Percentiles rank a stretch among this genome's conserved stretches.
Evolutionary conservation across 2,113 vertebrate genomes (phyloP).

Genomic region (Plectropomus leopardus): DNA sequence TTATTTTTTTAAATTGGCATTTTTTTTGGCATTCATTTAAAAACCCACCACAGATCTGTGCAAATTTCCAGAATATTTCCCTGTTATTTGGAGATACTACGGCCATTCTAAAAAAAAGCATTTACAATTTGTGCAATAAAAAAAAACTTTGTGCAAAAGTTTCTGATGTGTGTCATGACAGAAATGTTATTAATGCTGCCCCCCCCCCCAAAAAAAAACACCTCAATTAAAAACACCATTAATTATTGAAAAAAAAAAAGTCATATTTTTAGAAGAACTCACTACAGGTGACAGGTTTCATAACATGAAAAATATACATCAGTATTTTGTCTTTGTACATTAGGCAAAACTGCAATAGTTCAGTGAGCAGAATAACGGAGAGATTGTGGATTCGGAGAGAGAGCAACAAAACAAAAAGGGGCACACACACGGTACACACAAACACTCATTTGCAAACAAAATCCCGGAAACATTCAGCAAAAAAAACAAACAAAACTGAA

Average conservation of each 20-base stretch:
- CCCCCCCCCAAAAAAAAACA: conserved; percentile 21
- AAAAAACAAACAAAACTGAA: conserved; percentile 70
- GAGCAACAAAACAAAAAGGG: conserved; percentile 61
- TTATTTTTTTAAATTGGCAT: too few relatives aligned
- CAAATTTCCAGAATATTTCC: too few relatives aligned
- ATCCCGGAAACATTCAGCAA: conserved; percentile 82
- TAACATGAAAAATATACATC: conserved; percentile 99
- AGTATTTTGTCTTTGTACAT: conserved; percentile 98
- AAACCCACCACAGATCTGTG: too few relatives aligned
- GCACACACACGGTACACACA: conserved; percentile 57
- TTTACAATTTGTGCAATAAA: neutral
- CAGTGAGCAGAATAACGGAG: conserved; percentile 85
- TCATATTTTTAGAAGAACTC: conserved; percentile 98
- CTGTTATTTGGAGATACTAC: too few relatives aligned
- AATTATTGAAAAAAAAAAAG: conserved; percentile 94
- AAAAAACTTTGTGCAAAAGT: conserved; percentile 3
- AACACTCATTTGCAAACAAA: conserved; percentile 80
- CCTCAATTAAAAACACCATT: conserved; percentile 68
- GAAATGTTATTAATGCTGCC: neutral
- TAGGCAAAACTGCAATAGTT: conserved; percentile 89
- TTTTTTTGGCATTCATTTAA: too few relatives aligned
- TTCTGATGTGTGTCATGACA: neutral
- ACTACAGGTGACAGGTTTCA: conserved; percentile 98
- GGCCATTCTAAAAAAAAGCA: too few relatives aligned
- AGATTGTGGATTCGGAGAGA: conserved; percentile 75